Conservation (phyloP, 2,797 vertebrate genomes). For the Fringilla coelebs region DNA sequence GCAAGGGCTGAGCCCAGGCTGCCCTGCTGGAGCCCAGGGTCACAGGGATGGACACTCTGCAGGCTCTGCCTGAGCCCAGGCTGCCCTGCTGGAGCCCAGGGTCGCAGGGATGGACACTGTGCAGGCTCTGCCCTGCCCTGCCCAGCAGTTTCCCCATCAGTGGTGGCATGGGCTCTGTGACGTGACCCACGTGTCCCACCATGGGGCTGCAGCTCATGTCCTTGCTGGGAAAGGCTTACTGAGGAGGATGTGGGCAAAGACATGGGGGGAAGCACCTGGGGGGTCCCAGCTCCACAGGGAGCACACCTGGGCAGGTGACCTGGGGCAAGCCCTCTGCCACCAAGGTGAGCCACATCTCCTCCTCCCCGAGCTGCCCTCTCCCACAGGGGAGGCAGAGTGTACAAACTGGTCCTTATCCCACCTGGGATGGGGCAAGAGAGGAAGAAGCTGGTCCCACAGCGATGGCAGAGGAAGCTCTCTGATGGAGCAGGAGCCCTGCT, state of each 20-base stretch:
- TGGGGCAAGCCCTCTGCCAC: background rate
- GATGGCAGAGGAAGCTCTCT: background rate
- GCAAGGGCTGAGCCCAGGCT: accelerated
- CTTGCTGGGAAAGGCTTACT: background rate
- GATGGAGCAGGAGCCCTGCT: background rate
- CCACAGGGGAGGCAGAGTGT: background rate
- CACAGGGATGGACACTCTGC: background rate
- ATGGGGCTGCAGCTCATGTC: background rate
- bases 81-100: background rate
- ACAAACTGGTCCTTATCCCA: background rate
- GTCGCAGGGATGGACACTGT: background rate
- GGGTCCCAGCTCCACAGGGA: background rate
- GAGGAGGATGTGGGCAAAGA: background rate
- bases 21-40: background rate
- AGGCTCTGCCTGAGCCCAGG: background rate
- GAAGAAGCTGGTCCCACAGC: background rate
- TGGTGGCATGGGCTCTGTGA: accelerated
- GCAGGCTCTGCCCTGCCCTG: background rate
- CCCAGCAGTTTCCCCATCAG: background rate
- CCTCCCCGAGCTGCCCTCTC: background rate
- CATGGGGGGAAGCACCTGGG: background rate
- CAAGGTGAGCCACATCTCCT: background rate
- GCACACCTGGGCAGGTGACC: background rate
- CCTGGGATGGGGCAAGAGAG: background rate
- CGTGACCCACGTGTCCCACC: accelerated